Evolutionary conservation across 1,140 invertebrate genomes (phyloP).

Genomic region (Chrysomallon squamiferum): DNA sequence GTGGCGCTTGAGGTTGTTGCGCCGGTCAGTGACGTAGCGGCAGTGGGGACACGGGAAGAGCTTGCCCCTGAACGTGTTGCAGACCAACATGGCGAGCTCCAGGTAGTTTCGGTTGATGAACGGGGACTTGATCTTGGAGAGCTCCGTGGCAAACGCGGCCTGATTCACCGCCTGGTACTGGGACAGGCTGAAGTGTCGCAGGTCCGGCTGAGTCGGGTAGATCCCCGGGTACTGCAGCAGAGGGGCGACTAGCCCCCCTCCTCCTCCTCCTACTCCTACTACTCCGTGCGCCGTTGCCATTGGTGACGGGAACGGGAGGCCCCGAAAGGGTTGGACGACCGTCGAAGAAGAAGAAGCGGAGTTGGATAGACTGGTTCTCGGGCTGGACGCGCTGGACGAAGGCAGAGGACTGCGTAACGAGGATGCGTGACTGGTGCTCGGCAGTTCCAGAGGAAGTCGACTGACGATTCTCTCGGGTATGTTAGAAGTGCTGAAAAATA

Average conservation of each 20-base stretch:
- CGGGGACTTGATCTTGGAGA: conserved; percentile 49
- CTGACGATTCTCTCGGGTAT: background rate
- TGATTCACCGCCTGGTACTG: conserved; percentile 34
- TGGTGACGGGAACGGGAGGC: background rate
- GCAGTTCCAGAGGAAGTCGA: background rate
- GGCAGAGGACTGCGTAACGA: background rate
- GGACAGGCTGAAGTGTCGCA: conserved; percentile 32
- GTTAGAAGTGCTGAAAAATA: background rate
- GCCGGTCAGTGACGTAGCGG: conserved; percentile 64
- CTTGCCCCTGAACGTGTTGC: conserved; percentile 58
- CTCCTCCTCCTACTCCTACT: background rate
- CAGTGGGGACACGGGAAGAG: conserved; percentile 61
- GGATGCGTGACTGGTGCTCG: background rate
- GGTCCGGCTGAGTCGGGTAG: conserved; percentile 22
- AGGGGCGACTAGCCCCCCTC: conserved; percentile 13
- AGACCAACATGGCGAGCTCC: conserved; percentile 57
- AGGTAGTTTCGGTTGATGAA: conserved; percentile 56
- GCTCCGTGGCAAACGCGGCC: conserved; percentile 36
- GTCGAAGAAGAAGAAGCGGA: background rate
- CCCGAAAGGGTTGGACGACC: background rate
- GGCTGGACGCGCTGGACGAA: background rate
- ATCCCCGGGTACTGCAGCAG: conserved; percentile 41
- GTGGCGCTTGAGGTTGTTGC: conserved; percentile 66
- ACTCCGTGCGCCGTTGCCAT: background rate
- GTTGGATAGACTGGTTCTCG: background rate